Base-by-base conservation (phyloP, 2,888 invertebrate species). In the Cephonodes hylas region DNA sequence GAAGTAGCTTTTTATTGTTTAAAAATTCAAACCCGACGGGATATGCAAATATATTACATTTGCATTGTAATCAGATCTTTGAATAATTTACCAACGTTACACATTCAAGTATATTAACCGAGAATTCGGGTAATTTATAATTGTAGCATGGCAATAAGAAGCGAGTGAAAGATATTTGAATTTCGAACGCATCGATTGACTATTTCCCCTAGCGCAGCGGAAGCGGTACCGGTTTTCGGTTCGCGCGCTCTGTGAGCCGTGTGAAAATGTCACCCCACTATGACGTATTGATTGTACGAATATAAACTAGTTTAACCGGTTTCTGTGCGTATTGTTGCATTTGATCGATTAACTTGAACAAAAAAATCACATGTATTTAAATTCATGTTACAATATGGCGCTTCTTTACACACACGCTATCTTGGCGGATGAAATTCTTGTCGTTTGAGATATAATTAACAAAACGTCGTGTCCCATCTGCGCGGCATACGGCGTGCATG, bases 401-500 rank as follows among this genome's bases (percentile, higher is more conserved):
- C n/a, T n/a, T n/a, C n/a, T n/a, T n/a, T n/a, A n/a, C n/a, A n/a
- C 38, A 38, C 38, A 38, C n/a, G n/a, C n/a, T n/a, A n/a, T n/a
- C n/a, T n/a, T n/a, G 10, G 38, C 38, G 38, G n/a, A 10, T n/a
- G 38, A 38, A 38, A 38, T 44, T 8, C 8, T 20, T 18, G 27
- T 18, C 8, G 8, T 60, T 22, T 27, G 20, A 22, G 34, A 34
- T 20, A 60, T 42, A 56, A 60, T 22, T 60, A 56, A 56, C 42
- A 42, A 27, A 23, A 42, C 45, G 3, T 45, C 45, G 22, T 23
- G 53, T n/a, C 56, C 42, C 65, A 65, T 65, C 62, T 65, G 65
- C 53, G 25, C 34, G 58, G 34, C 65, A 65, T 58, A 62, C 63
- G 61, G 58, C 48, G 25, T 13, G 2, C 38, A 38, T 38, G 34